Evolutionary conservation across 2,797 vertebrate species (phyloP).

Genomic region (Macropus fuliginosus): DNA sequence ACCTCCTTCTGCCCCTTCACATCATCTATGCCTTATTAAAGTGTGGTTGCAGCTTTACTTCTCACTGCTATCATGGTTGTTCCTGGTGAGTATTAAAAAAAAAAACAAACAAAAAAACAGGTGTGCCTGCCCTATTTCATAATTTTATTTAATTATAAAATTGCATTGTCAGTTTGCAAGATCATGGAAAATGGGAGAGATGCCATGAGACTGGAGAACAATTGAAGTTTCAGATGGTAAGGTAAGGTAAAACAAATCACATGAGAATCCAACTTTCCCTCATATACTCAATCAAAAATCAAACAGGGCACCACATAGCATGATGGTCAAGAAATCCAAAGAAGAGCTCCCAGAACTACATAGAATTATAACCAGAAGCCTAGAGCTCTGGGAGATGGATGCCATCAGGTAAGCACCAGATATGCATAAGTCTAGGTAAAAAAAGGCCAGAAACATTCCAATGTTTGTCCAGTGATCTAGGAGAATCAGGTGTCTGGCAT

Average conservation of each 20-base stretch:
- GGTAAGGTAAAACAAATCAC: neutral
- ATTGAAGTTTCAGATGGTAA: neutral
- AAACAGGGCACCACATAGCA: neutral
- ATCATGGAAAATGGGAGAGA: neutral
- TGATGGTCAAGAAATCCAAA: neutral
- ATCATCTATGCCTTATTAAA: neutral
- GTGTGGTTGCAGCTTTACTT: neutral
- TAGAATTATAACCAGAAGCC: neutral
- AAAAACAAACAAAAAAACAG: neutral
- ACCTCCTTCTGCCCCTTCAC: neutral
- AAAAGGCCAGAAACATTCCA: neutral
- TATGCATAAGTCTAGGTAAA: neutral
- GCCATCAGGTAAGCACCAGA: neutral
- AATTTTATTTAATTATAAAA: neutral
- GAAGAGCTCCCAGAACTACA: neutral
- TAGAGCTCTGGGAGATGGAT: neutral
- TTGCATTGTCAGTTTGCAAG: neutral
- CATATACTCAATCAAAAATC: neutral
- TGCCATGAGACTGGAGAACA: neutral
- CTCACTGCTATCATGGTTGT: neutral
- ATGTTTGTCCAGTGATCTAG: neutral
- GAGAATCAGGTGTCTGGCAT: neutral
- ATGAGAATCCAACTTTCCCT: neutral
- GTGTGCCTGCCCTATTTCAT: neutral
- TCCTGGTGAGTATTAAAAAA: neutral